Conservation (phyloP, 2,113 vertebrate species). For the Macrotis lagotis region DNA sequence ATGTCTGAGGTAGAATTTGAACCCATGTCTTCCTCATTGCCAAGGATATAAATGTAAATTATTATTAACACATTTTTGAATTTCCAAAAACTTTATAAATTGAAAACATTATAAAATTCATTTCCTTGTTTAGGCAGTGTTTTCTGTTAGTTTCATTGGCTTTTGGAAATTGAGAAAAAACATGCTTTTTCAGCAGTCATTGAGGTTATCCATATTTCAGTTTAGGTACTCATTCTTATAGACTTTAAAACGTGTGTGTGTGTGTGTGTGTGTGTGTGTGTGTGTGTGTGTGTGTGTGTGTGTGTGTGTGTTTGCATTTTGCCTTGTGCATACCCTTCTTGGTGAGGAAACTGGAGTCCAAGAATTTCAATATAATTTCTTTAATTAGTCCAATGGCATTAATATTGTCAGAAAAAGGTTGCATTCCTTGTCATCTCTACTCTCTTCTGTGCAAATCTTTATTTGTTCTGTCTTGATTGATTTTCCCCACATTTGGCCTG, state of each 20-base stretch:
- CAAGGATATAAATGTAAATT: not conserved
- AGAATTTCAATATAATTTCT: slow-evolving; percentile 33
- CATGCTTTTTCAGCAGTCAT: not conserved
- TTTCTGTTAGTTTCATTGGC: not conserved
- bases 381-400: slow-evolving; percentile 36
- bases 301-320: too few relatives aligned
- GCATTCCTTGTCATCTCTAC: not conserved
- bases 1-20: not conserved
- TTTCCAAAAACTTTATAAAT: not conserved
- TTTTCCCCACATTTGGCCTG: slow-evolving; percentile 38
- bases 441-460: slow-evolving; percentile 32
- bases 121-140: not conserved
- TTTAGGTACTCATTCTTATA: not conserved
- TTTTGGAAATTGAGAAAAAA: not conserved
- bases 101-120: not conserved
- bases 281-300: not conserved
- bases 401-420: slow-evolving; percentile 25
- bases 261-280: not conserved
- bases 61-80: not conserved
- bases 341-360: slow-evolving; percentile 7
- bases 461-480: slow-evolving; percentile 6
- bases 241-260: not conserved
- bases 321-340: not conserved
- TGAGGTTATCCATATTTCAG: not conserved
- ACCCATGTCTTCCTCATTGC: not conserved